phyloP scores from a whole-genome alignment of 2,797 vertebrate genomes.

The Thaleichthys pacificus region DNA sequence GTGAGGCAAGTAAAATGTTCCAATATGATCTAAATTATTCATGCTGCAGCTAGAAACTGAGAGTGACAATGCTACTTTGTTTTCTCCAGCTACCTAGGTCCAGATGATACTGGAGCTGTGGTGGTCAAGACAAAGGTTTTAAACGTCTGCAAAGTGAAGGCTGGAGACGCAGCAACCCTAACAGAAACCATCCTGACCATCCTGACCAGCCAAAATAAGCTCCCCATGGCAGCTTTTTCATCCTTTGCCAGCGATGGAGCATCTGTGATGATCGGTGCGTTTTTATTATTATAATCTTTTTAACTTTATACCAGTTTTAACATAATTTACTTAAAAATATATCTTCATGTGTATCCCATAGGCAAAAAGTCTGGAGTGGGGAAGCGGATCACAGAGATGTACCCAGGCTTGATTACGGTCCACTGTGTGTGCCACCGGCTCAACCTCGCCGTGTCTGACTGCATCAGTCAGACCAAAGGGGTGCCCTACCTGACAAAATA shows the following conservation, averaged over 20 bases:
- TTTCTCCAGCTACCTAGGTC: too few species aligned
- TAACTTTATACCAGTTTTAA: not conserved
- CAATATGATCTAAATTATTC: not conserved
- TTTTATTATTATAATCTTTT: not conserved
- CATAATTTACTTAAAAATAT: not conserved
- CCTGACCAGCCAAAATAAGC: too few species aligned
- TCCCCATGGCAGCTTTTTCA: not conserved
- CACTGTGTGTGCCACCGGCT: slow-evolving; percentile 24
- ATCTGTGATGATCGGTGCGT: slow-evolving; percentile 8
- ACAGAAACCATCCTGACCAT: slow-evolving; percentile 20
- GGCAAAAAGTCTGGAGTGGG: slow-evolving; percentile 22
- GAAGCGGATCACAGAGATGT: slow-evolving; percentile 13
- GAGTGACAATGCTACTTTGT: slow-evolving; percentile 2
- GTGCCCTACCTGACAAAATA: slow-evolving; percentile 21
- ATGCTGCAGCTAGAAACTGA: not conserved
- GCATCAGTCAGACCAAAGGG: slow-evolving; percentile 17
- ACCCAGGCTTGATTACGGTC: slow-evolving; percentile 25
- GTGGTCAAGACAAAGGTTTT: too few species aligned
- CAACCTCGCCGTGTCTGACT: slow-evolving; percentile 29
- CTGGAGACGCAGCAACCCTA: slow-evolving; percentile 22
- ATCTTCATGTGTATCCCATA: not conserved
- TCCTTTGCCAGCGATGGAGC: not conserved
- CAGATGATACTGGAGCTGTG: not conserved
- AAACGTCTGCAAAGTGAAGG: slow-evolving; percentile 1
- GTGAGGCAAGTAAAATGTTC: slow-evolving; percentile 2